Conservation (phyloP, 2,797 vertebrate species). For the Sphaeramia orbicularis region DNA sequence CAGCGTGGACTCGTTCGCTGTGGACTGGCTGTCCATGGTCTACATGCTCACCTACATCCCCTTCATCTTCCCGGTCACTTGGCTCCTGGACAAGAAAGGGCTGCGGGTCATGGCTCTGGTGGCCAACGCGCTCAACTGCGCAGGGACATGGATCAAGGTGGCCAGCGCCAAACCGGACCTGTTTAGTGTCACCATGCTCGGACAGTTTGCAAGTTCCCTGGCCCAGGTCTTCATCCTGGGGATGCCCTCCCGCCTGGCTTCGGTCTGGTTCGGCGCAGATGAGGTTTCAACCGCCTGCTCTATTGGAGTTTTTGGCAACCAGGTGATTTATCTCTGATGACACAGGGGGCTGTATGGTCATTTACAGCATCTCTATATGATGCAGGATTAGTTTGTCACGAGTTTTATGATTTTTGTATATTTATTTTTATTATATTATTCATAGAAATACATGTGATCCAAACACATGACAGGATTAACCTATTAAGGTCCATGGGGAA, state of each 20-base stretch:
- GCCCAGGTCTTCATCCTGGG: conserved; percentile 96
- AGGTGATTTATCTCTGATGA: conserved; percentile 83
- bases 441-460: background rate
- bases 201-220: conserved; percentile 87
- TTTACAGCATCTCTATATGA: background rate
- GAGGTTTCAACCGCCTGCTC: conserved; percentile 97
- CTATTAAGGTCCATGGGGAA: background rate
- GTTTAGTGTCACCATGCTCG: conserved; percentile 90
- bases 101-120: conserved; percentile 90
- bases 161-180: conserved; percentile 85
- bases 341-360: background rate
- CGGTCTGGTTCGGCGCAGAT: conserved; percentile 94
- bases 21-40: conserved; percentile 95
- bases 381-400: background rate
- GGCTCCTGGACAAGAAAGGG: conserved; percentile 92
- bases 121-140: conserved; percentile 89
- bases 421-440: background rate
- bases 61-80: conserved; percentile 93
- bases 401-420: background rate
- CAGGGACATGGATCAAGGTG: conserved; percentile 95
- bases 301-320: conserved; percentile 95
- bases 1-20: conserved; percentile 81
- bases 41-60: conserved; percentile 96
- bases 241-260: conserved; percentile 92
- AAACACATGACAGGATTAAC: conserved; percentile 10